phyloP scores from a whole-genome alignment of 2,888 invertebrate species.

The Heliconius sara region DNA sequence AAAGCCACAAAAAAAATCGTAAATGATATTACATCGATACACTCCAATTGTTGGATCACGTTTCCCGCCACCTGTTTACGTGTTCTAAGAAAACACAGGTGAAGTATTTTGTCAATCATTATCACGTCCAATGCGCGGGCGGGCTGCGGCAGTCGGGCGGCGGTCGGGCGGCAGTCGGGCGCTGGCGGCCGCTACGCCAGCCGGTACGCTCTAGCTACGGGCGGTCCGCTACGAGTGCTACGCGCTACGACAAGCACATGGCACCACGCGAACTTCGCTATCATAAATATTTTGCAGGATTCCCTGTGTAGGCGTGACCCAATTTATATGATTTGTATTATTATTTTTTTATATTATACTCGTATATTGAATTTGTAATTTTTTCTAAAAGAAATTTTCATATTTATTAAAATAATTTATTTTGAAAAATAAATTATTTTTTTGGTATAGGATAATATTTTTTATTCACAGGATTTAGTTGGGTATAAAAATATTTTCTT shows the following conservation, averaged over 20 bases:
- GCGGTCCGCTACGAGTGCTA: conserved; percentile 36
- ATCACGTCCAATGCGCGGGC: conserved; percentile 61
- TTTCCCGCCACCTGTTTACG: conserved; percentile 56
- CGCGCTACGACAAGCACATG: conserved; percentile 42
- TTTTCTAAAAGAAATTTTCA: neutral
- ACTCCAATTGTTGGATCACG: conserved; percentile 27
- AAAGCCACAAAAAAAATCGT: neutral
- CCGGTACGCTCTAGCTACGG: conserved; percentile 52
- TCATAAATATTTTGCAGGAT: conserved; percentile 28
- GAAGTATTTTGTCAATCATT: conserved; percentile 80
- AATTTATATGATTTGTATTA: neutral
- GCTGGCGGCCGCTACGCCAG: conserved; percentile 57
- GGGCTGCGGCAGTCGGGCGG: conserved; percentile 51
- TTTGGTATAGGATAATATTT: neutral
- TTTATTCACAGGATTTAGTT: neutral
- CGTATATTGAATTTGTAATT: neutral
- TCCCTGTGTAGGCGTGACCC: conserved; percentile 36
- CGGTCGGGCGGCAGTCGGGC: conserved; percentile 55
- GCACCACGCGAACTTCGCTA: conserved; percentile 41
- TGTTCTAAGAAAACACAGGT: conserved; percentile 71
- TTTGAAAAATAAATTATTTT: neutral
- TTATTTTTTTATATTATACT: neutral
- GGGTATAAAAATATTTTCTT: neutral
- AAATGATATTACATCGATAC: conserved; percentile 11
- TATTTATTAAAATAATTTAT: neutral